phyloP scores from a whole-genome alignment of 2,797 vertebrate genomes.

The Gymnothorax javanicus region DNA sequence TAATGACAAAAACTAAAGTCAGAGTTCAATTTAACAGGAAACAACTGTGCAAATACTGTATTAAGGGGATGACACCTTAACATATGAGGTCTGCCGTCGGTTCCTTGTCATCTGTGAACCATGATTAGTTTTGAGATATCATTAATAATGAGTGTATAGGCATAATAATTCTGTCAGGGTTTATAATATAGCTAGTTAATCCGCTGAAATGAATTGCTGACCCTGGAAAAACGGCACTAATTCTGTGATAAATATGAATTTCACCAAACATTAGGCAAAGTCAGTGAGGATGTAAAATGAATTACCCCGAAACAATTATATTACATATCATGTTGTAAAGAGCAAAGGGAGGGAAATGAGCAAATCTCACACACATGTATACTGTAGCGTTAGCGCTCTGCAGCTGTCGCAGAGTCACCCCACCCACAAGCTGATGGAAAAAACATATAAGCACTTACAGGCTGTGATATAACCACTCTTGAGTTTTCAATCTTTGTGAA shows the following conservation, averaged over 20 bases:
- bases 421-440: not conserved
- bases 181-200: not conserved
- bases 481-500: not conserved
- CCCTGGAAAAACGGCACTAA: not conserved
- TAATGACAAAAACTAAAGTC: constrained; percentile 57
- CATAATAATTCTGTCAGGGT: constrained; percentile 28
- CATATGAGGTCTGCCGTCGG: constrained; percentile 50
- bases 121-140: constrained; percentile 58
- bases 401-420: not conserved
- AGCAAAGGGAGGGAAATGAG: no score
- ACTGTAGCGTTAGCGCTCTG: no score
- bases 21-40: constrained; percentile 51
- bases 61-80: constrained; percentile 44
- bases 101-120: constrained; percentile 61
- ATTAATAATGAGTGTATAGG: not conserved
- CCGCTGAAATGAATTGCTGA: not conserved
- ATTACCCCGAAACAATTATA: not conserved
- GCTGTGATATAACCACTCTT: not conserved
- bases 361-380: not conserved
- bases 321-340: not conserved
- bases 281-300: not conserved
- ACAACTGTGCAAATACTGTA: not conserved
- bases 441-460: not conserved
- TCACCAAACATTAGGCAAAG: not conserved
- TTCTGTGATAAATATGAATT: not conserved